Percentiles rank a stretch among this genome's conserved stretches.
These are phyloP conservation scores for Hippocampus comes DNA, from an alignment of 2,113 vertebrate species.

Conservation along the genomic window DNA sequence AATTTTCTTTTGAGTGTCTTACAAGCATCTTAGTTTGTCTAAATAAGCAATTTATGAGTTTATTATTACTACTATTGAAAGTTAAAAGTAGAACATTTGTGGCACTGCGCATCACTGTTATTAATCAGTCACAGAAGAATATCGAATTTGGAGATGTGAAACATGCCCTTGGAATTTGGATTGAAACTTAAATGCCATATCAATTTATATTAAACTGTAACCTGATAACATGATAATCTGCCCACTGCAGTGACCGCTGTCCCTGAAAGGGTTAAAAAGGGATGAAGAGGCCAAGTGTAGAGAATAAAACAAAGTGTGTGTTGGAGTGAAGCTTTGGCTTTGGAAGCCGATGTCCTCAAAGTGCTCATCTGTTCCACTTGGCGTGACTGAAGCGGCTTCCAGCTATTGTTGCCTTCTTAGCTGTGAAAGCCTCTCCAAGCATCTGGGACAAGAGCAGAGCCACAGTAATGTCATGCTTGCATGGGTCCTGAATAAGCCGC, in stretches of 20 bases:
- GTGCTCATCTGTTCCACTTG: conserved; percentile 11
- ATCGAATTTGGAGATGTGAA: too few relatives aligned
- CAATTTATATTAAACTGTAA: too few relatives aligned
- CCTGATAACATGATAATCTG: too few relatives aligned
- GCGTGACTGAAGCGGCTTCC: background rate
- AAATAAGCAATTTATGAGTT: background rate
- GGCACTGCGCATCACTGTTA: background rate
- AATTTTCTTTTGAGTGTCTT: too few relatives aligned
- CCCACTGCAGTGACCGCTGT: too few relatives aligned
- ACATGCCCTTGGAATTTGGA: too few relatives aligned
- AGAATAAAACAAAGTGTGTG: background rate
- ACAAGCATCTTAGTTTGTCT: too few relatives aligned
- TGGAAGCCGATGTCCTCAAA: background rate
- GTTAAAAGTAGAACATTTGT: background rate
- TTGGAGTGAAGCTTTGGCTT: background rate
- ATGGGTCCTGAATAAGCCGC: background rate
- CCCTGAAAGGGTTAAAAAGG: background rate
- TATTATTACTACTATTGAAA: background rate
- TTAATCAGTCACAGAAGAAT: too few relatives aligned
- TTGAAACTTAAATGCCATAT: too few relatives aligned
- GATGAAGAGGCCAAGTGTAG: background rate
- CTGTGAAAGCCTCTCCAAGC: background rate
- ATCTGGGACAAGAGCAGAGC: conserved; percentile 4
- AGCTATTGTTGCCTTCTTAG: conserved; percentile 1
- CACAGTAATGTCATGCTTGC: background rate